A percentile compares a stretch with the other conserved stretches of the same genome.
phyloP scores from a whole-genome alignment of 2,888 invertebrate species.

The Sarcophaga variegata region DNA sequence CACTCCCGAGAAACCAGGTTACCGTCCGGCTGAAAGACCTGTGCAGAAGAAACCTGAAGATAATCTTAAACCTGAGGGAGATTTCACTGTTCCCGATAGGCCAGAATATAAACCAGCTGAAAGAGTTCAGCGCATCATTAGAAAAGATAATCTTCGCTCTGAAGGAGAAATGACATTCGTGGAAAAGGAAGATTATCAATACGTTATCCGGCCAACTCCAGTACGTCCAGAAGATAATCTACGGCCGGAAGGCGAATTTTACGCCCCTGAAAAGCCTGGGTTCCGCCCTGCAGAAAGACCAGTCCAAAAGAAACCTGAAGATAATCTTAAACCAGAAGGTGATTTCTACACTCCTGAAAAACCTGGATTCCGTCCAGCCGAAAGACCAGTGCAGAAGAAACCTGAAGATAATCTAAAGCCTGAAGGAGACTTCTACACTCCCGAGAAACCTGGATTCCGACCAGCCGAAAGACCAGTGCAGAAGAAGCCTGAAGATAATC shows the following conservation, averaged over 20 bases:
- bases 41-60: slow-evolving; percentile 80
- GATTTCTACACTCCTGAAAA: too few relatives aligned
- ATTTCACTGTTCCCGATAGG: slow-evolving; percentile 80
- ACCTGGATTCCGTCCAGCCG: slow-evolving; percentile 75
- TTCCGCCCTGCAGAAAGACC: slow-evolving; percentile 82
- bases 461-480: slow-evolving; percentile 82
- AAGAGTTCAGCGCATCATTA: slow-evolving; percentile 81
- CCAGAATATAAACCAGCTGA: slow-evolving; percentile 81
- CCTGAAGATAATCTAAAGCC: slow-evolving; percentile 82
- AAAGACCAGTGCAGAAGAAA: slow-evolving; percentile 80
- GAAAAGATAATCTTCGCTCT: slow-evolving; percentile 83
- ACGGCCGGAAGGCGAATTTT: slow-evolving; percentile 74
- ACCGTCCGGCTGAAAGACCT: slow-evolving; percentile 74
- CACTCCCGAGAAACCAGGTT: slow-evolving; percentile 82
- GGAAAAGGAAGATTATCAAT: slow-evolving; percentile 81
- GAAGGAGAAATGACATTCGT: slow-evolving; percentile 74
- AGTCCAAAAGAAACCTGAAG: too few relatives aligned
- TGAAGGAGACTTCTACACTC: slow-evolving; percentile 83
- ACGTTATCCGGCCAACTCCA: slow-evolving; percentile 74
- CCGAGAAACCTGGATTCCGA: slow-evolving; percentile 82
- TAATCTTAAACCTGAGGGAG: slow-evolving; percentile 84
- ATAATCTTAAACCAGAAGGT: too few relatives aligned
- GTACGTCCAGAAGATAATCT: slow-evolving; percentile 74
- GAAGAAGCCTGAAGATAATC: slow-evolving; percentile 83
- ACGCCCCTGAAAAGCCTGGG: slow-evolving; percentile 81